Percentiles rank a stretch among this genome's conserved stretches.
Conservation (phyloP, 1,140 invertebrate genomes). For the Leptonema lineaticorne region DNA sequence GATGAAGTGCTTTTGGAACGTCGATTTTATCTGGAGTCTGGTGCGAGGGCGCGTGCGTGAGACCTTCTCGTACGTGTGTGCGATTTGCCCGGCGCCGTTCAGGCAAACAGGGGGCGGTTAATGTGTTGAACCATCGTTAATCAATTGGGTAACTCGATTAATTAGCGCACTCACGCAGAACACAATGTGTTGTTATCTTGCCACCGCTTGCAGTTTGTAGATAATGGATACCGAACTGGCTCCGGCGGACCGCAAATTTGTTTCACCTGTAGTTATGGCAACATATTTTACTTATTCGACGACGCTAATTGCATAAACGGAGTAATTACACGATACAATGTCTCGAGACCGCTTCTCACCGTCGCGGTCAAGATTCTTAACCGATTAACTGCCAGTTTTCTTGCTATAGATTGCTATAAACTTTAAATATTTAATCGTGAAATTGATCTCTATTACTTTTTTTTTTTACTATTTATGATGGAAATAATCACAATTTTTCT, state of each 20-base stretch:
- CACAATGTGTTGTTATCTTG: constrained; percentile 24
- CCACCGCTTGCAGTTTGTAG: constrained; percentile 24
- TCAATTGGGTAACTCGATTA: constrained; percentile 33
- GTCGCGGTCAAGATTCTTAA: too few species aligned
- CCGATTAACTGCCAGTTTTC: too few species aligned
- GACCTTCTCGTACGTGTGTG: background rate
- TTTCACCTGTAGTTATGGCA: constrained; percentile 3
- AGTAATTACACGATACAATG: too few species aligned
- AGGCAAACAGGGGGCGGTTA: background rate
- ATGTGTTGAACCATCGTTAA: constrained; percentile 29
- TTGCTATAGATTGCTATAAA: too few species aligned
- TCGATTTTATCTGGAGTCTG: background rate
- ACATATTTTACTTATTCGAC: too few species aligned
- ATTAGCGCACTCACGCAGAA: constrained; percentile 29
- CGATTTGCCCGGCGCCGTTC: background rate
- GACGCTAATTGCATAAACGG: too few species aligned
- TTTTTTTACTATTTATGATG: too few species aligned
- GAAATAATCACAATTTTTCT: too few species aligned
- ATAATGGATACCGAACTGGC: constrained; percentile 29
- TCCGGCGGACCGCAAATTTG: constrained; percentile 5
- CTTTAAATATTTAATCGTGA: too few species aligned
- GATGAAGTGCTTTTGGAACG: background rate
- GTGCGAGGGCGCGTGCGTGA: too few species aligned
- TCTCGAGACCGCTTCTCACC: too few species aligned
- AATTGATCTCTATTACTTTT: too few species aligned